Base-by-base conservation (phyloP, 2,797 vertebrate genomes). In the Spheniscus humboldti region DNA sequence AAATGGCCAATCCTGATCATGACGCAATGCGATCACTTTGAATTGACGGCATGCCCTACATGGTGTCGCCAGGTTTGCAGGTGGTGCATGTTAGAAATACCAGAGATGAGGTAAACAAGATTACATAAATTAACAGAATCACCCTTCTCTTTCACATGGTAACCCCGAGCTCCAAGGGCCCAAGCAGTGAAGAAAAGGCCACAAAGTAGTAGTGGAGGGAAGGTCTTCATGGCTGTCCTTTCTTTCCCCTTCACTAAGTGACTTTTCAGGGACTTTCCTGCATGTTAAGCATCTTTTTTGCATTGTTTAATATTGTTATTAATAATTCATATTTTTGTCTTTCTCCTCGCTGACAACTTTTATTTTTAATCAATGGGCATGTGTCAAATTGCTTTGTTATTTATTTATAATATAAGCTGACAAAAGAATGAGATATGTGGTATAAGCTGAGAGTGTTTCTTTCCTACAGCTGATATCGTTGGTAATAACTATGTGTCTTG, bases 291-390 rank as follows among this genome's bases (percentile, higher is more conserved):
- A 97, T 97, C 87, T 97, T 98, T 97, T 98, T 96, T 98, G 96
- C 97, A 96, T 96, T 97, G 94, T 96, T 98, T 98, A 98, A 98
- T 97, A 97, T 98, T 97, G 95, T 97, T 97, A 98, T 98, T 98
- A 98, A 98, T 98, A 98, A 98, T 98, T 98, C 97, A 98, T 98
- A 97, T 97, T 98, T 98, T 98, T 97, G 96, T 97, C 97, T 98
- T 97, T 97, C 97, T 96, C 95, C 91, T 97, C 96, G 98, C 97
- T 98, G 97, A 98, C 98, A 98, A 98, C 97, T 98, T 98, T 98
- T 98, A 98, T 97, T 98, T 98, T 98, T 98, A 98, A 98, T 98
- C 97, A 94, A 97, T 98, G 97, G 97, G 98, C 96, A 98, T 98
- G 97, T 98, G 97, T 98, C 98, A 98, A 98, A 98, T 98, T 98